A percentile compares a stretch with the other conserved stretches of the same genome.
phyloP scores from a whole-genome alignment of 1,140 invertebrate genomes.

The Chymomyza costata region DNA sequence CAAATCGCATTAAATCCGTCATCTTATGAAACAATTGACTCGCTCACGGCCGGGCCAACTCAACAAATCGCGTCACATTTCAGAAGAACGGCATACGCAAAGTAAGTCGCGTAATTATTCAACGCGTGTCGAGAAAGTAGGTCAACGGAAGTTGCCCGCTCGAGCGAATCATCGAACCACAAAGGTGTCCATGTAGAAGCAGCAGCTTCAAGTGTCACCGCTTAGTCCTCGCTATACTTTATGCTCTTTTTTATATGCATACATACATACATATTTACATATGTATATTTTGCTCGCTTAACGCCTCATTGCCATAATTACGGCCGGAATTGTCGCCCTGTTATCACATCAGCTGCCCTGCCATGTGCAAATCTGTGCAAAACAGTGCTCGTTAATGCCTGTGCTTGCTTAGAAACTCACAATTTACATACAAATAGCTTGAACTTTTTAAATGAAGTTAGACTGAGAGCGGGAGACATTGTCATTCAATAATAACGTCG shows the following conservation, averaged over 20 bases:
- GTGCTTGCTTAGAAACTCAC: no score
- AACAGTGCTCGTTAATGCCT: slow-evolving; percentile 9
- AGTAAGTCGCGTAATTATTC: slow-evolving; percentile 68
- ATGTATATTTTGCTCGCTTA: no score
- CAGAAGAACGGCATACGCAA: slow-evolving; percentile 68
- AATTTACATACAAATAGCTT: no score
- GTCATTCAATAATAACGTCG: slow-evolving; percentile 43
- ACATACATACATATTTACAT: no score
- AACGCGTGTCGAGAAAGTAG: slow-evolving; percentile 46
- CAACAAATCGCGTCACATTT: slow-evolving; percentile 58
- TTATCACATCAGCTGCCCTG: no score
- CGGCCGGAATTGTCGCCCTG: no score
- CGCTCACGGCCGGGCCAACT: slow-evolving; percentile 37
- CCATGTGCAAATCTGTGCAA: not conserved
- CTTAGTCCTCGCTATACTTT: not conserved
- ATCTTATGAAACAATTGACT: slow-evolving; percentile 70
- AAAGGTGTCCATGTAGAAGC: slow-evolving; percentile 29
- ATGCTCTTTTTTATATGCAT: no score
- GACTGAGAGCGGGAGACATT: not conserved
- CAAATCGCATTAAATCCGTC: slow-evolving; percentile 4
- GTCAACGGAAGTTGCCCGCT: slow-evolving; percentile 59
- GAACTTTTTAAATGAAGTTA: no score
- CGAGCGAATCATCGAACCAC: slow-evolving; percentile 13
- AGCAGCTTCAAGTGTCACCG: not conserved
- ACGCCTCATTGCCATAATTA: no score